Percentiles rank a stretch among this genome's conserved stretches.
Evolutionary conservation across 2,888 invertebrate genomes (phyloP).

Genomic region (Melieria crassipennis): DNA sequence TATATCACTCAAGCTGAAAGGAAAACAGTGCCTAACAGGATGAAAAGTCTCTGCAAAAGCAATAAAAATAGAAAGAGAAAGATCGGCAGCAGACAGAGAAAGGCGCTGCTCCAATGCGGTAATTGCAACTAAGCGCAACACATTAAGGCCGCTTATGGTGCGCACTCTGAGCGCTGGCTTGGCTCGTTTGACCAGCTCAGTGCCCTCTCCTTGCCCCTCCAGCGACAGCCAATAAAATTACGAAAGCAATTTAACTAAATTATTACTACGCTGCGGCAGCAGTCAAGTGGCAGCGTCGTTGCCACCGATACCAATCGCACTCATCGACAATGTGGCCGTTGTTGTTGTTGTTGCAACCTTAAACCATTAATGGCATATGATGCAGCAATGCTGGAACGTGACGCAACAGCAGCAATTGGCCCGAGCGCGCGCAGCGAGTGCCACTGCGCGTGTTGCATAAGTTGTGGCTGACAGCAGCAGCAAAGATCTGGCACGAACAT

Average conservation of each 20-base stretch:
- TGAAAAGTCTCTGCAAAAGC: neutral
- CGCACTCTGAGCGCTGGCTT: neutral
- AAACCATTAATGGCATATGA: neutral
- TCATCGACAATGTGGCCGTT: neutral
- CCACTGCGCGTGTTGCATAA: slow-evolving; percentile 19
- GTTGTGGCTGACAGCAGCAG: neutral
- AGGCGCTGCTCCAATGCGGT: neutral
- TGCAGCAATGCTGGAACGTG: neutral
- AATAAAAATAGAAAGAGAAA: neutral
- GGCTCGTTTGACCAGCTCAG: neutral
- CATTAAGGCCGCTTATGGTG: neutral
- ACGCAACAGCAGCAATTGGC: neutral
- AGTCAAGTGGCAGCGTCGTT: slow-evolving; percentile 10
- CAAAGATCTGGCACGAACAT: neutral
- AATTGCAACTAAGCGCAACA: slow-evolving; percentile 3
- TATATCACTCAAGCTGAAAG: no score
- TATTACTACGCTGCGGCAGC: neutral
- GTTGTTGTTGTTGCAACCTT: neutral
- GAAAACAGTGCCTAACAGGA: no score
- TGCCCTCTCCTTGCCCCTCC: neutral
- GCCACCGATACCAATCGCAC: neutral
- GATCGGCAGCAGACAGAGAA: neutral
- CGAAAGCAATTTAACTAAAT: slow-evolving; percentile 26
- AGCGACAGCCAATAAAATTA: slow-evolving; percentile 9
- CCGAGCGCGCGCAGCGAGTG: no score